Evolutionary conservation across 2,888 invertebrate species (phyloP).

Genomic region (Cheiracanthium punctorium): DNA sequence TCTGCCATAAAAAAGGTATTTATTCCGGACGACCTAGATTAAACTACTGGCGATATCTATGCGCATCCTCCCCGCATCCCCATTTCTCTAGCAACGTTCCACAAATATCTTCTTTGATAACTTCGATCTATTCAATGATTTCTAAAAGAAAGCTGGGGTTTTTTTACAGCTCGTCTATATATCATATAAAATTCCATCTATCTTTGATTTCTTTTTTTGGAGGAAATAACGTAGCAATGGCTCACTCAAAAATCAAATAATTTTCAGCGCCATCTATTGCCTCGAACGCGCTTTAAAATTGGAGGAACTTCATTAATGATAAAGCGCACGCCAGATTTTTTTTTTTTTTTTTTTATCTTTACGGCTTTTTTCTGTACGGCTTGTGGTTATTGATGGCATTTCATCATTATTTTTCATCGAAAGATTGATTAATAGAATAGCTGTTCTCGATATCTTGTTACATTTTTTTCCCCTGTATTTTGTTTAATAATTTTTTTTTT

Average conservation of each 20-base stretch:
- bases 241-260: not conserved
- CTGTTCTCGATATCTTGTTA: slow-evolving; percentile 1
- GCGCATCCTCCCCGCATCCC: not conserved
- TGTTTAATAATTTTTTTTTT: not conserved
- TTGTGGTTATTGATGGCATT: slow-evolving; percentile 26
- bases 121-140: slow-evolving; percentile 49
- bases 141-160: slow-evolving; percentile 35
- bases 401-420: not conserved
- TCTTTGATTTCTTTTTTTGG: slow-evolving; percentile 21
- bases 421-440: slow-evolving; percentile 15
- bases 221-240: slow-evolving; percentile 29
- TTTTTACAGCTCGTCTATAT: slow-evolving; percentile 20
- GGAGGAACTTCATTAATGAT: slow-evolving; percentile 50
- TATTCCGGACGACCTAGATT: slow-evolving; percentile 20
- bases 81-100: no score
- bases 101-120: slow-evolving; percentile 45
- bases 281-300: not conserved
- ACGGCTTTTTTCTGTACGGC: not conserved
- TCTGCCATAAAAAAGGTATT: slow-evolving; percentile 1
- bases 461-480: not conserved
- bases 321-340: not conserved
- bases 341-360: no score
- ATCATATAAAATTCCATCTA: slow-evolving; percentile 31
- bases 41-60: slow-evolving; percentile 24
- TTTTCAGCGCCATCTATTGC: slow-evolving; percentile 40